Percentiles rank a stretch among this genome's conserved stretches.
Evolutionary conservation across 1,140 invertebrate species (phyloP).

Genomic region (Choristoneura fumiferana): DNA sequence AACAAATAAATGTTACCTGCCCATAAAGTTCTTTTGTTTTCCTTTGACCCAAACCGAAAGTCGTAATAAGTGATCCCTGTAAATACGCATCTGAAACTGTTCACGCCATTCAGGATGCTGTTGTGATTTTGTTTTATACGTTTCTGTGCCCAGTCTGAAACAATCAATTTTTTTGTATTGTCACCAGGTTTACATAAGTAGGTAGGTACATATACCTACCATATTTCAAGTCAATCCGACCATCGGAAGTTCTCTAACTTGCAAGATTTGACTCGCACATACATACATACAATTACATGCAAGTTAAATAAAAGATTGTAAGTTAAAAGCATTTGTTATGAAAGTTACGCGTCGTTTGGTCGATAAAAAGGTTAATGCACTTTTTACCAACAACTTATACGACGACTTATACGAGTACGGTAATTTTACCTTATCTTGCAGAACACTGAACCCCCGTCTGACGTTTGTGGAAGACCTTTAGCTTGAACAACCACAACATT

Average conservation of each 20-base stretch:
- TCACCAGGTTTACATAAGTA: not conserved
- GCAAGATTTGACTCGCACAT: too few relatives aligned
- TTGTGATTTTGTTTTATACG: conserved; percentile 50
- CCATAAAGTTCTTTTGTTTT: conserved; percentile 61
- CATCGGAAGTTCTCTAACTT: too few relatives aligned
- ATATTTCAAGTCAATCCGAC: too few relatives aligned
- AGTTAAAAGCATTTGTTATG: too few relatives aligned
- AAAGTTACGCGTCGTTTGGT: too few relatives aligned
- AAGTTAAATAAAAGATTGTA: too few relatives aligned
- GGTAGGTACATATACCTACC: not conserved
- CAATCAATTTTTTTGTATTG: too few relatives aligned
- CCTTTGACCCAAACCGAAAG: conserved; percentile 59
- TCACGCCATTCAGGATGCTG: conserved; percentile 57
- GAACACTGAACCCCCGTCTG: conserved; percentile 90
- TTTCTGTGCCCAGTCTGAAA: conserved; percentile 51
- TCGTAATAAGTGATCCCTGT: conserved; percentile 43
- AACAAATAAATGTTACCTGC: conserved; percentile 42
- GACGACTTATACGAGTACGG: too few relatives aligned
- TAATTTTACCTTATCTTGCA: conserved; percentile 92
- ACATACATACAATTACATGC: too few relatives aligned
- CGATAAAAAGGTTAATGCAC: too few relatives aligned
- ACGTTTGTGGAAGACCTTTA: conserved; percentile 89
- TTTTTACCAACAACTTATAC: too few relatives aligned
- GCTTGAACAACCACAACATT: conserved; percentile 96
- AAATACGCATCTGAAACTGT: conserved; percentile 48